phyloP scores from a whole-genome alignment of 2,888 invertebrate species.

The Ophion ellenae region DNA sequence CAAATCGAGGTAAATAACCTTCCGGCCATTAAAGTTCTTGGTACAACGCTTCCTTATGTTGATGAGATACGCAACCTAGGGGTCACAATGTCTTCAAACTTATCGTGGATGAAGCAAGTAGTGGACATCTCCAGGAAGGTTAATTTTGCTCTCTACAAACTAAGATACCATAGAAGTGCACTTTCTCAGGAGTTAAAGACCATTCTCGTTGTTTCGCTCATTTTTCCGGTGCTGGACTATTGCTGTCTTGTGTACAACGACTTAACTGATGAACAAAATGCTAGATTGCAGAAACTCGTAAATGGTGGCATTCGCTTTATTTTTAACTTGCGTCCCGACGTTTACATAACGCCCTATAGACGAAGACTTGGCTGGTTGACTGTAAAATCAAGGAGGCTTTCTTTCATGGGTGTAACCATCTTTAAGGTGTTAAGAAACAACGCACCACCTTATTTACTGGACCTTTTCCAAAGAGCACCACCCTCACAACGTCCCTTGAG shows the following conservation, averaged over 20 bases:
- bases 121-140: background rate
- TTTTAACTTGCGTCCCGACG: constrained; percentile 9
- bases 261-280: constrained; percentile 15
- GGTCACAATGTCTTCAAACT: no score
- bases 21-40: no score
- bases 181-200: background rate
- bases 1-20: no score
- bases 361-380: constrained; percentile 30
- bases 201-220: constrained; percentile 21
- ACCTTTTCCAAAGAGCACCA: background rate
- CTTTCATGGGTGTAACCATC: constrained; percentile 1
- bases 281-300: background rate
- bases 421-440: background rate
- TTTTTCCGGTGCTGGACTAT: constrained; percentile 15
- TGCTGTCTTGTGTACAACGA: constrained; percentile 28
- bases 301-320: constrained; percentile 29
- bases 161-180: background rate
- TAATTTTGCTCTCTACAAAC: no score
- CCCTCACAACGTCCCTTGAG: no score
- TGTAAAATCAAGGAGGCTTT: background rate
- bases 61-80: no score
- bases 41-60: no score
- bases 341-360: background rate
- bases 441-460: background rate
- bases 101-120: no score